Base-by-base conservation (phyloP, 1,140 invertebrate genomes). In the Lasaia peninsularis region DNA sequence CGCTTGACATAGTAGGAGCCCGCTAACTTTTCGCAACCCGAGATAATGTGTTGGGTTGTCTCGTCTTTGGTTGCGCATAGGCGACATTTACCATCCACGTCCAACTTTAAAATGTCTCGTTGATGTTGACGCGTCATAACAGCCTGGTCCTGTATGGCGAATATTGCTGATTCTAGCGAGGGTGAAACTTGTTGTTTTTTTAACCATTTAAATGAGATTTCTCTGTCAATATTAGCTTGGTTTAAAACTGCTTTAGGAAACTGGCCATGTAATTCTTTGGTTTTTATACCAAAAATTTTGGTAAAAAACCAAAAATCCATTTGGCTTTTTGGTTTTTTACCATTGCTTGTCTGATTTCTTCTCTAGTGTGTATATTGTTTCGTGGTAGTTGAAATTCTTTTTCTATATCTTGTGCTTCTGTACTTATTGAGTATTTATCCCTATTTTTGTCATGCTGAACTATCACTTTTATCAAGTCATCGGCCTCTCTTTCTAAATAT, bases 401-500 rank as follows among this genome's bases (percentile, higher is more conserved):
- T 33, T 9, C 7, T 2, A 33, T 33, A 7, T 33, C 7, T 33
- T 33, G 32, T 11, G 32, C 32, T 2, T 33, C 7, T 33, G 2
- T 33, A 8, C 2, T 4, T 4, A 33, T 33, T 33, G 32, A 33
- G 8, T 33, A 9, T 33, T 33, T 33, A 9, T 33, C 32, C 8
- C 32, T 33, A 33, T 9, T 33, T 33, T 33, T 33, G 1, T 4
- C 32, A 11, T 33, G 9, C 4, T 34, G 33, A n/a, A 11, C 33
- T 34, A 34, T 34, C 3, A 34, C 10, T 34, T 34, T 34, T 34
- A 34, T 34, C 33, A 34, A 34, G 5, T 34, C 33, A n/a, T 34
- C 33, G 5, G 11, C 0, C 11, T 34, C 33, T n/a, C 11, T 34
- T 11, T 58, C 18, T 61, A 61, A 49, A n/a, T 61, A 56, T 9